Base-by-base conservation (phyloP, 2,888 invertebrate species). In the Athrips mouffetella region DNA sequence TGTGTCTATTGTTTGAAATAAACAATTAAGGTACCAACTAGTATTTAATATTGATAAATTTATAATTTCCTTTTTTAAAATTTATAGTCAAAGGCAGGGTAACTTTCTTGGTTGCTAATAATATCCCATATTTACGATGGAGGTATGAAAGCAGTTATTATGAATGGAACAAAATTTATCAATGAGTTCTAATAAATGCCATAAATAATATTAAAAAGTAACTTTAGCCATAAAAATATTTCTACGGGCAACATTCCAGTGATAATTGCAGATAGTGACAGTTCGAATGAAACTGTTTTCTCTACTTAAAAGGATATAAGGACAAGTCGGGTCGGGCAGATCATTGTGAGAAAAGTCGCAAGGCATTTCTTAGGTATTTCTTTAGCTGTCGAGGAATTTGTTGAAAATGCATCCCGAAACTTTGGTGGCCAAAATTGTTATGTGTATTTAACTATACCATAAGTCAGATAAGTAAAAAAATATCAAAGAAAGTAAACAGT, bases 261-360 rank as follows among this genome's bases (percentile, higher is more conserved):
- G 27, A 47, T 47, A 39, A 49, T 49, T 49, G 33, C 45, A 6
- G 27, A 33, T 27, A 47, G 45, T 41, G 46, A 35, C 20, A 52
- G 62, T 59, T 61, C 65, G 59, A 54, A 61, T 64, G 66, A 67
- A 67, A 63, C 53, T 55, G 62, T 67, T 73, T 71, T 73, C 73
- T 55, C 70, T 57, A 45, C 70, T 46, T 63, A 63, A 62, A 70
- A 10, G 44, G 44, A 1, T 8, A n/a, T 3, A 2, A 23, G 15
- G 16, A n/a, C 1, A 2, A 23, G 15, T 10, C 10, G 20, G 35
- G n/a, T 18, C 55, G 66, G 73, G 48, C 56, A 59, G 65, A 63
- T 64, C 65, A 59, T 10, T 57, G 60, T 59, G 31, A 30, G 40
- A 44, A 31, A 37, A n/a, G 18, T 3, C n/a, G 21, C 37, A 11